Base-by-base conservation (phyloP, 2,888 invertebrate genomes). In the Cantharis flavilabris region DNA sequence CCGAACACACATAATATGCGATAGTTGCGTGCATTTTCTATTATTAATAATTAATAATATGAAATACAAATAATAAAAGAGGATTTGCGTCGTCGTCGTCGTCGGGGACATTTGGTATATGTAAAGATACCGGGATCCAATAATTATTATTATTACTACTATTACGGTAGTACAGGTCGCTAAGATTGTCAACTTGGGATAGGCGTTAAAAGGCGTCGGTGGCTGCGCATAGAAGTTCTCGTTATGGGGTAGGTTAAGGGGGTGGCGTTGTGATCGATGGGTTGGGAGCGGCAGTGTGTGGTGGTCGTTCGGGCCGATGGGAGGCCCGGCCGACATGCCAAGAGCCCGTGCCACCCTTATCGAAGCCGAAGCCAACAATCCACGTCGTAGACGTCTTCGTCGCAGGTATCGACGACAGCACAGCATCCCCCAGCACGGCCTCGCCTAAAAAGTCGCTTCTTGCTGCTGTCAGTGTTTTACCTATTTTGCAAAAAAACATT, bases 251-350 rank as follows among this genome's bases (percentile, higher is more conserved):
- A 79, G 79, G 73, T 76, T 80, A 78, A 77, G 79, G 79, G 82
- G 78, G 75, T 70, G 74, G 63, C 28, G 20, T 76, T 70, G 75
- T 76, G 81, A 81, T 81, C 81, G 82, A 81, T 81, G 81, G 81
- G 82, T 78, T 77, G 77, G 79, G 73, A 78, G 77, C 75, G 82
- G 78, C 80, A 84, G 84, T 84, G 83, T 83, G 82, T 82, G 84
- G 84, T 81, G 82, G 84, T 83, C 84, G 82, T 81, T 84, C 82
- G 83, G 83, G 83, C 84, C 83, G 84, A 84, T 84, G 84, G 84
- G 84, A 83, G 84, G 84, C 82, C 84, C 84, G 84, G 83, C 83
- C 81, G 83, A 84, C 81, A 84, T 84, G 84, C 84, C 84, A 73
- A 84, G 82, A 84, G 83, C 84, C 81, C 84, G 84, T 80, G 83